phyloP scores from a whole-genome alignment of 2,888 invertebrate species.

The Prostheceraeus crozeri region DNA sequence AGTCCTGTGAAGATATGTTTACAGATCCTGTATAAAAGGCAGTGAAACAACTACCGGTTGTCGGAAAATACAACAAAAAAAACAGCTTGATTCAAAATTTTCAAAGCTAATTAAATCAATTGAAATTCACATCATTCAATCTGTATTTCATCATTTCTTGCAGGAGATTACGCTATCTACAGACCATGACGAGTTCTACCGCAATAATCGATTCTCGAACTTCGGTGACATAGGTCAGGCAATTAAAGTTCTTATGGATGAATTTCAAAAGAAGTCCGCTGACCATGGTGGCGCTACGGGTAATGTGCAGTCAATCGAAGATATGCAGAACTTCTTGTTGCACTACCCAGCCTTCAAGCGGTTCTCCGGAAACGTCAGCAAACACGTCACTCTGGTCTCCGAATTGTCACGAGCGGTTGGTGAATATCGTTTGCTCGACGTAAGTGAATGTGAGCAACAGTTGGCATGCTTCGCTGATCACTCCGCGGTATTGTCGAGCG shows the following conservation, averaged over 20 bases:
- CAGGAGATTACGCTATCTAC: conserved; percentile 84
- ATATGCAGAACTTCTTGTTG: conserved; percentile 96
- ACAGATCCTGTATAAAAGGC: too few species aligned
- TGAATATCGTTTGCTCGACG: conserved; percentile 68
- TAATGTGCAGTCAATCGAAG: conserved; percentile 94
- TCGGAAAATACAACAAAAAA: too few species aligned
- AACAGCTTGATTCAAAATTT: too few species aligned
- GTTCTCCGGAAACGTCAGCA: conserved; percentile 72
- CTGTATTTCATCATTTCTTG: conserved; percentile 71
- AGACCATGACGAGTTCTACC: conserved; percentile 94
- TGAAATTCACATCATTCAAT: too few species aligned
- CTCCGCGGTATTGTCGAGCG: conserved; percentile 61
- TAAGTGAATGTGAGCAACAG: conserved; percentile 60
- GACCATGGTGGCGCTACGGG: too few species aligned
- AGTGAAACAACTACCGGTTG: too few species aligned
- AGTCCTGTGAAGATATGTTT: too few species aligned
- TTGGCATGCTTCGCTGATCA: conserved; percentile 66
- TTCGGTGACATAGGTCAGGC: conserved; percentile 97
- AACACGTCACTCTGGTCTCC: conserved; percentile 91
- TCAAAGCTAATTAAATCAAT: too few species aligned
- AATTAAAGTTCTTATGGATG: conserved; percentile 91
- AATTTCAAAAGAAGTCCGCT: conserved; percentile 87
- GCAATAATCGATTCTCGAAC: conserved; percentile 83
- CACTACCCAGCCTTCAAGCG: conserved; percentile 90
- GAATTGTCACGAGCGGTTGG: conserved; percentile 79